These are phyloP conservation scores for Harpalus rufipes DNA, from an alignment of 2,888 invertebrate genomes.

Conservation along the genomic window DNA sequence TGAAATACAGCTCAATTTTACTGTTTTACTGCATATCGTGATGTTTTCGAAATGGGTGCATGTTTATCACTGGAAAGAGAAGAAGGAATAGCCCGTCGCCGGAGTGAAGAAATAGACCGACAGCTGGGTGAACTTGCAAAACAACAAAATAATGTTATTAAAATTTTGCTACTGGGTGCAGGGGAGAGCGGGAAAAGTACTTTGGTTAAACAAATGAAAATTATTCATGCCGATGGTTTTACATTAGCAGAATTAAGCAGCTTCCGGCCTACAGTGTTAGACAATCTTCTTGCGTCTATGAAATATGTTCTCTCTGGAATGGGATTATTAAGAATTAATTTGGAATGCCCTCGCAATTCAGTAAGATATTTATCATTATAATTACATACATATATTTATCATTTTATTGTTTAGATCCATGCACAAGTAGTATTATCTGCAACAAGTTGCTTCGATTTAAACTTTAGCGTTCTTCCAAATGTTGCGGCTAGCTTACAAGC, in stretches of 20 bases:
- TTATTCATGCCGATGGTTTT: conserved; percentile 84
- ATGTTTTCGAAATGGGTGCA: conserved; percentile 80
- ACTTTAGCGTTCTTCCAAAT: conserved; percentile 78
- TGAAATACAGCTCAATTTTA: conserved; percentile 22
- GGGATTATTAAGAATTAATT: conserved; percentile 82
- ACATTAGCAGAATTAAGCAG: conserved; percentile 81
- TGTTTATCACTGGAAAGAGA: conserved; percentile 83
- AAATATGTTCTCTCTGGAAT: conserved; percentile 84
- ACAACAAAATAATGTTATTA: conserved; percentile 81
- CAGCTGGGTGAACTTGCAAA: conserved; percentile 80
- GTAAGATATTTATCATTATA: conserved; percentile 70
- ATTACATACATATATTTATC: conserved; percentile 18
- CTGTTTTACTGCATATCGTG: conserved; percentile 69
- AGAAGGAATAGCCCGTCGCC: conserved; percentile 80
- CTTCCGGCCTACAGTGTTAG: conserved; percentile 82
- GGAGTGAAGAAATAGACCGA: conserved; percentile 82
- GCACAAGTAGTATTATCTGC: conserved; percentile 79
- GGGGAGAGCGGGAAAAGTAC: conserved; percentile 85
- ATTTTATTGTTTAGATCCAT: conserved; percentile 74
- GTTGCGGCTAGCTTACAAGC: conserved; percentile 79
- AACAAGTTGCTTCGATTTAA: conserved; percentile 80
- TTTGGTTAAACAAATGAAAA: conserved; percentile 85
- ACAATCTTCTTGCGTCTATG: conserved; percentile 83
- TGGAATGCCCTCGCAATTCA: conserved; percentile 81
- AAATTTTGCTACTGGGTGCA: conserved; percentile 82